Percentiles rank a stretch among this genome's conserved stretches.
Evolutionary conservation across 2,888 invertebrate genomes (phyloP).

Genomic region (Arctia plantaginis): DNA sequence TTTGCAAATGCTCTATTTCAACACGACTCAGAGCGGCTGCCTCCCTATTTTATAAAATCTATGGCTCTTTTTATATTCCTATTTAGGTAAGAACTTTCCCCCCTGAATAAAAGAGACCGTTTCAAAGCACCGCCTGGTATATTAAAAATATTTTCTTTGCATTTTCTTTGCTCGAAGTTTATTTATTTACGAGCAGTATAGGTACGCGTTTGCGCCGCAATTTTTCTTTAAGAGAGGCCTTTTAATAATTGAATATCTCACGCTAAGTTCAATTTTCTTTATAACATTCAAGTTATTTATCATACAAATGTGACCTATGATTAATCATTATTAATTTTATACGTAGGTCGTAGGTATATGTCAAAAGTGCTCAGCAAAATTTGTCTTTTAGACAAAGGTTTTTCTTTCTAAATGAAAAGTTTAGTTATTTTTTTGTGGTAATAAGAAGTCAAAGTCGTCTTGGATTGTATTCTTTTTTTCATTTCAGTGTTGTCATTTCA

Average conservation of each 20-base stretch:
- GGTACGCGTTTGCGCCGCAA: slow-evolving; percentile 40
- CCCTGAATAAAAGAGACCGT: slow-evolving; percentile 60
- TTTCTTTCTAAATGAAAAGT: not conserved
- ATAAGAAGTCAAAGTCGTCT: not conserved
- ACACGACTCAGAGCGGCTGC: slow-evolving; percentile 28
- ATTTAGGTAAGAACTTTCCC: slow-evolving; percentile 67
- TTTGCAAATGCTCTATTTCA: slow-evolving; percentile 48
- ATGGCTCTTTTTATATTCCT: slow-evolving; percentile 59
- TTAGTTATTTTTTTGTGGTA: not conserved
- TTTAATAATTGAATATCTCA: slow-evolving; percentile 26
- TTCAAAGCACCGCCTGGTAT: slow-evolving; percentile 61
- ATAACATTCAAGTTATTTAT: slow-evolving; percentile 16
- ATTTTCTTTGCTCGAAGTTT: slow-evolving; percentile 54
- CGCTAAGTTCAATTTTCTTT: slow-evolving; percentile 18
- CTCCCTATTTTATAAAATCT: slow-evolving; percentile 57
- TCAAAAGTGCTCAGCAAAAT: slow-evolving; percentile 24
- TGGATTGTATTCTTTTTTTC: not conserved
- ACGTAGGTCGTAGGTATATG: too few species aligned
- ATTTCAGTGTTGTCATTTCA: too few species aligned
- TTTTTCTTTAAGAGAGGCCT: slow-evolving; percentile 33
- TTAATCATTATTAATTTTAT: slow-evolving; percentile 26
- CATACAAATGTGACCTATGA: slow-evolving; percentile 14
- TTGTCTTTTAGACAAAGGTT: slow-evolving; percentile 25
- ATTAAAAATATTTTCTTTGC: slow-evolving; percentile 68
- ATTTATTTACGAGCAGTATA: slow-evolving; percentile 49